Percentiles rank a stretch among this genome's conserved stretches.
These are phyloP conservation scores for Pycnomerus fuliginosus DNA, from an alignment of 2,888 invertebrate species.

Conservation along the genomic window DNA sequence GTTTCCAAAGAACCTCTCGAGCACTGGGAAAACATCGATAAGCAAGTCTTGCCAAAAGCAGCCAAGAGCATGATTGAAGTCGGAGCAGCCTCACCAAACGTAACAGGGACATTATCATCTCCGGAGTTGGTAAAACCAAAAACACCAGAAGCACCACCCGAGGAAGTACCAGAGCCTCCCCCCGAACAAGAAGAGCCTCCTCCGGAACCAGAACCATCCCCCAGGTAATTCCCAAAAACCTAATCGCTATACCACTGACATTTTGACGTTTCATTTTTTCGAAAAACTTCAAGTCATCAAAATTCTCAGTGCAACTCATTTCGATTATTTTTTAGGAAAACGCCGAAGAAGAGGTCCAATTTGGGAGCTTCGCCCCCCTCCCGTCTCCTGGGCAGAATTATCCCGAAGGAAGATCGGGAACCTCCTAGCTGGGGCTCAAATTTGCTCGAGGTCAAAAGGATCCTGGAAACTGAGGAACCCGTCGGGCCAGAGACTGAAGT, in stretches of 20 bases:
- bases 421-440: conserved; percentile 51
- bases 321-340: conserved; percentile 5
- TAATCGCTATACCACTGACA: too few relatives aligned
- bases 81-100: conserved; percentile 2
- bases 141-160: background rate
- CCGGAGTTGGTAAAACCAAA: conserved; percentile 3
- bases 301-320: background rate
- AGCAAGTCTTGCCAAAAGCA: conserved; percentile 44
- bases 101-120: background rate
- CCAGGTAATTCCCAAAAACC: too few relatives aligned
- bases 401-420: conserved; percentile 33
- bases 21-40: conserved; percentile 49
- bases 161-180: conserved; percentile 3
- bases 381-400: conserved; percentile 35
- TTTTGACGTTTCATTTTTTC: too few relatives aligned
- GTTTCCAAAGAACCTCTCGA: conserved; percentile 52
- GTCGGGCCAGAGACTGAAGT: too few relatives aligned
- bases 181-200: conserved; percentile 4
- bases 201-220: conserved; percentile 4
- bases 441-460: conserved; percentile 43
- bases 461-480: too few relatives aligned
- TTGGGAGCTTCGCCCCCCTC: conserved; percentile 33
- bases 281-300: conserved; percentile 2
- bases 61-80: conserved; percentile 17
- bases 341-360: conserved; percentile 27